A percentile compares a stretch with the other conserved stretches of the same genome.
Conservation (phyloP, 2,888 invertebrate species). For the Rhyacophila evoluta region DNA sequence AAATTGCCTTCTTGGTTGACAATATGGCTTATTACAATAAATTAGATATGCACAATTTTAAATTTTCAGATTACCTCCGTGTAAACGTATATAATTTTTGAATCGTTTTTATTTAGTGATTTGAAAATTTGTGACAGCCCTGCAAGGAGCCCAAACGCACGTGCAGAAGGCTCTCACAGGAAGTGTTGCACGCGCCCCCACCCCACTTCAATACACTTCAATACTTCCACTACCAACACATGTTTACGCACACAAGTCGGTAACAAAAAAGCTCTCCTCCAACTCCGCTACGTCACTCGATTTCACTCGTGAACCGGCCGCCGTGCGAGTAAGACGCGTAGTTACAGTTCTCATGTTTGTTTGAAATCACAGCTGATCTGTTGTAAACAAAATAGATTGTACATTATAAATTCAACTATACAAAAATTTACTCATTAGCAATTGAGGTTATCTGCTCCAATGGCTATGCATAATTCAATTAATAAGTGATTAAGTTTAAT, state of each 20-base stretch:
- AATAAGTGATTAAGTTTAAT: background rate
- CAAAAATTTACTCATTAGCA: background rate
- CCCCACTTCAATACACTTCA: slow-evolving; percentile 1
- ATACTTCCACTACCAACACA: background rate
- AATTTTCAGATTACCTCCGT: background rate
- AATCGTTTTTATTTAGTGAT: background rate
- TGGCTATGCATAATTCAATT: background rate
- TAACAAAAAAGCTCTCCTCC: background rate
- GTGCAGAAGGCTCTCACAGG: slow-evolving; percentile 21
- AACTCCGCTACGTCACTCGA: background rate
- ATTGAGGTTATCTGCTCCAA: background rate
- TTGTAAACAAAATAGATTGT: background rate
- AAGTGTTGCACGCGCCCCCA: slow-evolving; percentile 16
- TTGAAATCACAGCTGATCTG: background rate
- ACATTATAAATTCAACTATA: background rate
- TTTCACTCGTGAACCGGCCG: background rate
- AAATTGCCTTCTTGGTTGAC: too few species aligned
- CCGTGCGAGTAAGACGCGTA: background rate
- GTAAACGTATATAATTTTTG: background rate
- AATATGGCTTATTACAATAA: too few species aligned
- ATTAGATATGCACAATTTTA: background rate
- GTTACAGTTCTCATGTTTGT: background rate
- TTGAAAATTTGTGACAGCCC: background rate
- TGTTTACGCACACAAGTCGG: background rate
- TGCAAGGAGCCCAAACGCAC: slow-evolving; percentile 7